Conservation (phyloP, 2,888 invertebrate species). For the Sarcophaga caerulescens region DNA sequence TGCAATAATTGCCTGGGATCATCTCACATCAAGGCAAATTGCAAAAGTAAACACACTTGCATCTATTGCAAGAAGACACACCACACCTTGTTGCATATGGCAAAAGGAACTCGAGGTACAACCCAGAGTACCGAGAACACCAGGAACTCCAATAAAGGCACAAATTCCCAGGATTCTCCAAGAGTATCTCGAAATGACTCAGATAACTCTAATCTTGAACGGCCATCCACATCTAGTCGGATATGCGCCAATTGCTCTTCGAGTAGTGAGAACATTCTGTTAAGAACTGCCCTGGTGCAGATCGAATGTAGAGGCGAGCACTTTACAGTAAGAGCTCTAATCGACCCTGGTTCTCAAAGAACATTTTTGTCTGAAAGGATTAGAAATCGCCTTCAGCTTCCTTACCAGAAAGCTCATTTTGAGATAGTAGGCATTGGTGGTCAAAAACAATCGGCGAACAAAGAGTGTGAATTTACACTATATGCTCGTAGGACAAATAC, state of each 20-base stretch:
- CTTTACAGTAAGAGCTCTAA: neutral
- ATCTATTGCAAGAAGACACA: neutral
- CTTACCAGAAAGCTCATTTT: too few relatives aligned
- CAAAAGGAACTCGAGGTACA: too few relatives aligned
- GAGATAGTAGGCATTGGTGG: too few relatives aligned
- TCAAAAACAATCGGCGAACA: neutral
- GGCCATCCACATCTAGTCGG: neutral
- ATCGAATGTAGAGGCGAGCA: neutral
- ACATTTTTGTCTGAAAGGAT: neutral
- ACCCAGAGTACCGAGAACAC: too few relatives aligned
- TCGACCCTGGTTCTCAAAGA: neutral
- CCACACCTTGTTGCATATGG: neutral
- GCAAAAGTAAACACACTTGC: too few relatives aligned
- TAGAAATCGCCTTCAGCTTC: neutral
- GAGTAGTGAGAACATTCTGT: neutral
- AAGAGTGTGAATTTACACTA: slow-evolving; percentile 5
- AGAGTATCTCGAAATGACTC: too few relatives aligned
- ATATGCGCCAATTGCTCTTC: neutral
- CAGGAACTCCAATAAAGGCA: neutral
- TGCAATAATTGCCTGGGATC: too few relatives aligned
- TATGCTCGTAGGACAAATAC: neutral
- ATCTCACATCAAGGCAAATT: too few relatives aligned
- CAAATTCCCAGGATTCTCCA: neutral
- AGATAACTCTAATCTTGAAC: neutral
- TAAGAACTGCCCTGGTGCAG: neutral